Evolutionary conservation across 2,888 invertebrate genomes (phyloP).

Genomic region (Eucera pruinosa): DNA sequence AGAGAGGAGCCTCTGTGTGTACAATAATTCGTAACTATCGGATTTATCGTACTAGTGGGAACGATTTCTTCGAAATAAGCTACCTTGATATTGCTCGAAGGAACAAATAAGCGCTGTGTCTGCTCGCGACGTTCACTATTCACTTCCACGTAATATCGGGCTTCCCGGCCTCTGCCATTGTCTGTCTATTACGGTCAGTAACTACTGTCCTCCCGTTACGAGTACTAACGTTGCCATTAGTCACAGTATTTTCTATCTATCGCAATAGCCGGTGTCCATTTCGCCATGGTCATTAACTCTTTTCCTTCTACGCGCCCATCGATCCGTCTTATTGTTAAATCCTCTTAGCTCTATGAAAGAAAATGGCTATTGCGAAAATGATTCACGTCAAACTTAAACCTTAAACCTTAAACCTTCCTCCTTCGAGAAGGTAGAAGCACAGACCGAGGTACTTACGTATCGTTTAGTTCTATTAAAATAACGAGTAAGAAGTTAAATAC

Average conservation of each 20-base stretch:
- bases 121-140: slow-evolving; percentile 57
- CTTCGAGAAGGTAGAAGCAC: too few relatives aligned
- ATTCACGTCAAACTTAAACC: background rate
- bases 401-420: too few relatives aligned
- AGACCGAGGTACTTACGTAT: too few relatives aligned
- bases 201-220: slow-evolving; percentile 53
- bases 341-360: slow-evolving; percentile 18
- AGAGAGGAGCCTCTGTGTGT: slow-evolving; percentile 23
- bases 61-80: slow-evolving; percentile 30
- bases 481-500: too few relatives aligned
- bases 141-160: slow-evolving; percentile 56
- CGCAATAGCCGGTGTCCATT: slow-evolving; percentile 29
- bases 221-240: slow-evolving; percentile 32
- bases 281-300: slow-evolving; percentile 43
- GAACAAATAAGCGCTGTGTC: slow-evolving; percentile 48
- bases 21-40: slow-evolving; percentile 50
- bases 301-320: slow-evolving; percentile 1
- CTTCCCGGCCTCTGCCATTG: slow-evolving; percentile 57
- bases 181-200: slow-evolving; percentile 67
- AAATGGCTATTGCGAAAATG: background rate
- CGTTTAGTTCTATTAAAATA: too few relatives aligned
- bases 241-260: slow-evolving; percentile 48
- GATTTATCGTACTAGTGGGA: background rate
- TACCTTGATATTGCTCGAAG: slow-evolving; percentile 31
- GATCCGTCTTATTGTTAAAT: slow-evolving; percentile 18